Conservation (phyloP, 1,140 invertebrate genomes). For the Patella vulgata region DNA sequence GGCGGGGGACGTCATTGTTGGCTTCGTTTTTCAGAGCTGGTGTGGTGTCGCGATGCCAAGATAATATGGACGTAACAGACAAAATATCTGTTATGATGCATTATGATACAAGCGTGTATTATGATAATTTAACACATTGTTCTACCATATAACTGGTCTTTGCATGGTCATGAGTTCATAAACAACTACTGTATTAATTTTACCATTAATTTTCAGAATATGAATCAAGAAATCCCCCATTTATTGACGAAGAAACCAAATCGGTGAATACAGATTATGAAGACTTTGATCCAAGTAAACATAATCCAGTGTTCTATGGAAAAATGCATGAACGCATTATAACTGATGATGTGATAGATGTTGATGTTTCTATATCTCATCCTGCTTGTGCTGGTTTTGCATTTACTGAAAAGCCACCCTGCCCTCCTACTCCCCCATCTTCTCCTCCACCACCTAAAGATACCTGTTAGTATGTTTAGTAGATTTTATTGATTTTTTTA, state of each 20-base stretch:
- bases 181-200: no score
- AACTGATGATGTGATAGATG: conserved; percentile 45
- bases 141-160: no score
- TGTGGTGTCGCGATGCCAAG: no score
- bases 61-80: no score
- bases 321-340: conserved; percentile 52
- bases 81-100: no score
- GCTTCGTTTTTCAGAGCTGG: no score
- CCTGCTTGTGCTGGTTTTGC: conserved; percentile 62
- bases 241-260: conserved; percentile 47
- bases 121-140: no score
- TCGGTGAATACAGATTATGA: conserved; percentile 54
- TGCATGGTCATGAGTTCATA: no score
- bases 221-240: conserved; percentile 29
- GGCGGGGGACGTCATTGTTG: no score
- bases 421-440: conserved; percentile 40
- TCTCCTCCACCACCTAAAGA: conserved; percentile 52
- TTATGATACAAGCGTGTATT: no score
- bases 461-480: conserved; percentile 48
- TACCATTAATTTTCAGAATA: conserved; percentile 43
- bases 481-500: not conserved
- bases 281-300: conserved; percentile 62
- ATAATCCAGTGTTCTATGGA: conserved; percentile 65
- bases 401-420: conserved; percentile 56
- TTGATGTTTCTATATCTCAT: conserved; percentile 56